phyloP scores from a whole-genome alignment of 2,797 vertebrate genomes.

The Ptychobarbus kaznakovi region DNA sequence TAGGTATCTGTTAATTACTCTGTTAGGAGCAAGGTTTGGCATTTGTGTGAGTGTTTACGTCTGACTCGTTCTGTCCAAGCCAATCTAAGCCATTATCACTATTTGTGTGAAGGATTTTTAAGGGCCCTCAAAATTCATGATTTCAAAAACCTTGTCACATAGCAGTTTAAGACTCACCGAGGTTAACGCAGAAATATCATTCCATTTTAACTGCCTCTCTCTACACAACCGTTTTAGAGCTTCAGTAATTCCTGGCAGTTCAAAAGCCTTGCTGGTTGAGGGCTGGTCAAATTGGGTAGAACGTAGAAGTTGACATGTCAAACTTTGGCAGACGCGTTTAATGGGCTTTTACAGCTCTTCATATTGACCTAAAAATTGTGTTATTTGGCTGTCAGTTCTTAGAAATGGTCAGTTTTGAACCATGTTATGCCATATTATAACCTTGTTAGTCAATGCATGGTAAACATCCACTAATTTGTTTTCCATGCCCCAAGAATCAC shows the following conservation, averaged over 20 bases:
- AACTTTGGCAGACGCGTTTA: background rate
- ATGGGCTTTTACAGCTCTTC: background rate
- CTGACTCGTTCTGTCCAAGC: background rate
- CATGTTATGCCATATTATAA: background rate
- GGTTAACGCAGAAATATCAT: conserved; percentile 36
- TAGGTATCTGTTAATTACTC: background rate
- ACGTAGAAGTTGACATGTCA: background rate
- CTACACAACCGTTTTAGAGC: conserved; percentile 38
- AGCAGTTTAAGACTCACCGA: conserved; percentile 41
- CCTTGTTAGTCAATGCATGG: background rate
- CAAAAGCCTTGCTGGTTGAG: background rate
- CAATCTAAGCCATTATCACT: background rate
- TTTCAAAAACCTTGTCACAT: conserved; percentile 26
- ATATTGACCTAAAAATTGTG: background rate
- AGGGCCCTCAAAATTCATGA: conserved; percentile 15
- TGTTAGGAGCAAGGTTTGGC: background rate
- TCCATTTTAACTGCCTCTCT: conserved; percentile 50
- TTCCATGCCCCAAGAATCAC: conserved; percentile 36
- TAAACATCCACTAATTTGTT: background rate
- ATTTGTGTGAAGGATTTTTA: conserved; percentile 13
- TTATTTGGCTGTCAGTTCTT: background rate
- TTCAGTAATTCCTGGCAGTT: conserved; percentile 14
- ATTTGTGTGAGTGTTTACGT: background rate
- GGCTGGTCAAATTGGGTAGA: background rate
- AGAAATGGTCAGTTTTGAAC: background rate